Conservation (phyloP, 2,113 vertebrate genomes). For the Oncorhynchus clarkii region DNA sequence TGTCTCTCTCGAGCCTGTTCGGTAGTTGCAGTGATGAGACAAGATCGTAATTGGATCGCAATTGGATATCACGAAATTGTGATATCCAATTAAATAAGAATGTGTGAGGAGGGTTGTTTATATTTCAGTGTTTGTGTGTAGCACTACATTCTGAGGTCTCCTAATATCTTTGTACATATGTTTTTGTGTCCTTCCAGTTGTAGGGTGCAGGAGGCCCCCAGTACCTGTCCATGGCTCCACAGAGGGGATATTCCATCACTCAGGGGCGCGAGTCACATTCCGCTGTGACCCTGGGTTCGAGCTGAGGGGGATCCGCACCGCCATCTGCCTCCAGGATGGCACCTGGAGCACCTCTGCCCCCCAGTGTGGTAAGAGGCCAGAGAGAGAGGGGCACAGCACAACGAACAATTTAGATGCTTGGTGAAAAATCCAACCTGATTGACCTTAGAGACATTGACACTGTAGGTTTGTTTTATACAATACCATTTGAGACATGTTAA, state of each 20-base stretch:
- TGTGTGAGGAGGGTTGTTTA: too few species aligned
- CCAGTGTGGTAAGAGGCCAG: constrained; percentile 79
- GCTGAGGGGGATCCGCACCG: constrained; percentile 73
- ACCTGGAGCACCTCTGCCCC: constrained; percentile 81
- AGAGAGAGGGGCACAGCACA: neutral
- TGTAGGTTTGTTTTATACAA: too few species aligned
- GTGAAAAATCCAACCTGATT: too few species aligned
- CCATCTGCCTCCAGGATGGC: constrained; percentile 82
- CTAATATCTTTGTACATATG: constrained; percentile 21
- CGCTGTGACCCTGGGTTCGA: constrained; percentile 80
- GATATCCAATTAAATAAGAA: too few species aligned
- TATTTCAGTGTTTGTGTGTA: constrained; percentile 3
- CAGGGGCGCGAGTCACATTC: constrained; percentile 81
- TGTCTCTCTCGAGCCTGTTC: too few species aligned
- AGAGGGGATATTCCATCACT: constrained; percentile 81
- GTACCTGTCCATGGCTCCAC: constrained; percentile 79
- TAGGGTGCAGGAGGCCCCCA: constrained; percentile 83
- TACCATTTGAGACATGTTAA: too few species aligned
- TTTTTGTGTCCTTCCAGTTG: constrained; percentile 78
- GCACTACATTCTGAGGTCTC: too few species aligned
- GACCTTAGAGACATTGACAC: too few species aligned
- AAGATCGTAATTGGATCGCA: too few species aligned
- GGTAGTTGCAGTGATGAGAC: too few species aligned
- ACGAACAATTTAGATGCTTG: too few species aligned
- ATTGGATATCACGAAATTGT: too few species aligned